Evolutionary conservation across 2,113 vertebrate species (phyloP), one percentile per base, ranked within the genome.

Genomic region (Notiomystis cincta): DNA sequence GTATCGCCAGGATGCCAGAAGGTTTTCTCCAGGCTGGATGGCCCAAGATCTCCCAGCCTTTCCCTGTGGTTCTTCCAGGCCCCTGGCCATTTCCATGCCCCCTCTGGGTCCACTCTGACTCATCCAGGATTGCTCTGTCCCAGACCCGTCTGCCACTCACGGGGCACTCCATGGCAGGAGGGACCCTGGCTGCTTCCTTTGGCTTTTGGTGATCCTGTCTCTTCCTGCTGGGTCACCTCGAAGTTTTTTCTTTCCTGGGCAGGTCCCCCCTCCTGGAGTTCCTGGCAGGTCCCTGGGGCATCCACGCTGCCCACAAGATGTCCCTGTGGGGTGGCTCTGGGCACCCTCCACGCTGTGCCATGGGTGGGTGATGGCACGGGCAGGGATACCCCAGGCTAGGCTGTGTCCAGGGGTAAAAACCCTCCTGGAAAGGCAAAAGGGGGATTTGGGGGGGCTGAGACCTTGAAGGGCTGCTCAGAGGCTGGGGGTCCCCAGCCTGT

Each of bases 211-310:
- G 58, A 38, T 13, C 17, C 27, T 21, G 20, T 24, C 18, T 13
- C 33, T 47, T 70, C 37, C 73, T 62, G 12, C 7, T 21, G 22
- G 62, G 18, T 37, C 37, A 53, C 30, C 2, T 27, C 33, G 18
- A 79, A 33, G 6, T 18, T 71, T 84, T 35, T 48, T 23, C 45
- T 70, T 15, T 40, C 28, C 21, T 73, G 31, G 18, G 18, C 7
- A 45, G 23, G 3, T 1, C 9, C 11, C 7, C 2, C 4, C 17
- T 6, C 22, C 1, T 2, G 12, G 10, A 66, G 14, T 38, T 2
- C 14, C 50, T 50, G 64, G 30, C 11, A 38, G 28, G 27, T 78
- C 16, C 27, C 35, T 67, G 9, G 7, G 18, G 2, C 15, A 51
- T 31, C 23, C 2, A 9, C 2, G 0, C 25, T 57, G 38, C 48